Conservation (phyloP, 2,797 vertebrate genomes). For the Aphelocoma californica region DNA sequence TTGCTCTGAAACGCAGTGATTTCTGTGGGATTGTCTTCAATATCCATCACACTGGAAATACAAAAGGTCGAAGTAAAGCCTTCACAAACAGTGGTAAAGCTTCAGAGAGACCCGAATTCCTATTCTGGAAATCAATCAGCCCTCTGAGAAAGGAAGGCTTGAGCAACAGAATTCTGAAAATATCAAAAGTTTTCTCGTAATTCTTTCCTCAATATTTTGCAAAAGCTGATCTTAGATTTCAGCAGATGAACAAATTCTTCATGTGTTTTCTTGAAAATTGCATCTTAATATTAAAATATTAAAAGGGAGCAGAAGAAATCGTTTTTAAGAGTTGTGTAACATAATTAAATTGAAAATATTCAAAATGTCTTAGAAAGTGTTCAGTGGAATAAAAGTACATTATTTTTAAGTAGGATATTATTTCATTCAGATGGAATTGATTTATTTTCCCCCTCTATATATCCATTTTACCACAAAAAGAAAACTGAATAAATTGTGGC, state of each 20-base stretch:
- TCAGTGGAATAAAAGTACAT: not conserved
- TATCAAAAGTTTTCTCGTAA: not conserved
- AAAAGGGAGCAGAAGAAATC: not conserved
- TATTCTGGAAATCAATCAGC: not conserved
- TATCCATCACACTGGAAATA: not conserved
- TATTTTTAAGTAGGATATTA: not conserved
- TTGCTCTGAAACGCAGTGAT: not conserved
- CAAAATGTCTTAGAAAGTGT: not conserved
- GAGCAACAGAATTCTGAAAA: not conserved
- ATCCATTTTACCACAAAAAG: not conserved
- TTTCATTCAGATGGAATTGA: not conserved
- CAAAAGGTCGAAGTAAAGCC: accelerated
- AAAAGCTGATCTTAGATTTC: not conserved
- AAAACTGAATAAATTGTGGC: not conserved
- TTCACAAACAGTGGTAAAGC: not conserved
- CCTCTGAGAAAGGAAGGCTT: not conserved
- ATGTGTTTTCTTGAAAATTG: not conserved
- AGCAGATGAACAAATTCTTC: not conserved
- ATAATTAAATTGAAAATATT: not conserved
- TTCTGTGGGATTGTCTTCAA: not conserved
- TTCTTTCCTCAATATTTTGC: not conserved
- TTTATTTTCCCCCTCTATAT: not conserved
- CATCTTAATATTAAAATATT: not conserved
- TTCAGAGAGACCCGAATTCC: not conserved
- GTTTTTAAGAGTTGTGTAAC: not conserved